Evolutionary conservation across 1,140 invertebrate genomes (phyloP).

Genomic region (Drosophila pallidifrons): DNA sequence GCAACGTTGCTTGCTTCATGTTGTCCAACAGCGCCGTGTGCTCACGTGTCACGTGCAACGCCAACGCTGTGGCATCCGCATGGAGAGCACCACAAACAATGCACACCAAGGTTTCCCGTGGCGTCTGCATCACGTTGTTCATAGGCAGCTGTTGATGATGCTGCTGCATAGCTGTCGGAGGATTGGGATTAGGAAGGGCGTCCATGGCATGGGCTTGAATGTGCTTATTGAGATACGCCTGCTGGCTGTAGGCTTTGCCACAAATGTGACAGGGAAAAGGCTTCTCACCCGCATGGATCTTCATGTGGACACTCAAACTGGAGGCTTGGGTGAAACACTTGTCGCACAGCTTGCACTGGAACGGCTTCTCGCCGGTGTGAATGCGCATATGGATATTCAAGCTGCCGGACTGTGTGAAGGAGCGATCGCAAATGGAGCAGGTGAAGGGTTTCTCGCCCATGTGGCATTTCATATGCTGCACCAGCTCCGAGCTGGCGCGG

Average conservation of each 20-base stretch:
- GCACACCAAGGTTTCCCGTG: constrained; percentile 70
- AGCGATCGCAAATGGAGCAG: constrained; percentile 89
- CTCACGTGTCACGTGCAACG: constrained; percentile 72
- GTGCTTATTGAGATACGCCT: constrained; percentile 83
- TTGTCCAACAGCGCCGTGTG: constrained; percentile 74
- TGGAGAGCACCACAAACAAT: constrained; percentile 79
- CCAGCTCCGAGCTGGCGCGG: constrained; percentile 87
- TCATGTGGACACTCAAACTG: constrained; percentile 88
- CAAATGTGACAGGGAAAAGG: constrained; percentile 81
- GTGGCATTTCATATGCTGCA: constrained; percentile 88
- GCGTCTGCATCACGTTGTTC: constrained; percentile 15
- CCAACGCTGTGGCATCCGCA: constrained; percentile 72
- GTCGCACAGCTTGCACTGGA: constrained; percentile 87
- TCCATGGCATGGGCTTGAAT: constrained; percentile 70
- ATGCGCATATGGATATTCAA: constrained; percentile 92
- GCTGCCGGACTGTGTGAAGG: constrained; percentile 88
- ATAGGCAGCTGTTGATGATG: not conserved
- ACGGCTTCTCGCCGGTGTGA: constrained; percentile 87
- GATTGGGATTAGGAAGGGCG: constrained; percentile 1
- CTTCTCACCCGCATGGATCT: constrained; percentile 86
- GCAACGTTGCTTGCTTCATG: constrained; percentile 55
- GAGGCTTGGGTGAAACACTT: constrained; percentile 88
- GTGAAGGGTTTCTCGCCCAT: constrained; percentile 86
- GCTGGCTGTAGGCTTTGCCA: constrained; percentile 84
- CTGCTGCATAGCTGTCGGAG: not conserved